Conservation (phyloP, 2,888 invertebrate species). For the Ferdinandea cuprea region DNA sequence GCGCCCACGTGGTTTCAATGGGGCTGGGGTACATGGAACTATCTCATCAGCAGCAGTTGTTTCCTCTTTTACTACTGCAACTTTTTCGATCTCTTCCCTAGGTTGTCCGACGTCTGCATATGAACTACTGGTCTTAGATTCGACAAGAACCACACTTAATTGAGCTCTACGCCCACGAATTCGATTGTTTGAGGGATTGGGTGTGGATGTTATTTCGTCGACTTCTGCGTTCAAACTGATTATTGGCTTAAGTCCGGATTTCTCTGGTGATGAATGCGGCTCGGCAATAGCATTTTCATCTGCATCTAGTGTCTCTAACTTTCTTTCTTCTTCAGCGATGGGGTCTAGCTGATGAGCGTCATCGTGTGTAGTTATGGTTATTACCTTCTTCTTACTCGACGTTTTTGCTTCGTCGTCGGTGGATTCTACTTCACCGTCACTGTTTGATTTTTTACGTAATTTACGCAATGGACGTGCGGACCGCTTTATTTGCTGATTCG, state of each 20-base stretch:
- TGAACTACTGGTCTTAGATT: not conserved
- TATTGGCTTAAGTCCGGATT: not conserved
- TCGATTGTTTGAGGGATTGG: conserved; percentile 2
- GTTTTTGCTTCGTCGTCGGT: not conserved
- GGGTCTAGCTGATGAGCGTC: conserved; percentile 3
- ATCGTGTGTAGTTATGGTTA: not conserved
- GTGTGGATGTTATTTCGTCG: conserved; percentile 26
- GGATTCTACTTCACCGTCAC: not conserved
- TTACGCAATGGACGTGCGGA: not conserved
- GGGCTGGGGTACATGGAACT: conserved; percentile 18
- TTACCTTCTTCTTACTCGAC: not conserved
- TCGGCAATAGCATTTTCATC: not conserved
- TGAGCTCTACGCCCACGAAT: conserved; percentile 33
- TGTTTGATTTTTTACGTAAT: not conserved
- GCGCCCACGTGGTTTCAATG: not conserved
- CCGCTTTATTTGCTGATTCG: not conserved
- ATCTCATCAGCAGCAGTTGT: not conserved
- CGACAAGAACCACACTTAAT: conserved; percentile 27
- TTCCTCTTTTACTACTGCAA: not conserved
- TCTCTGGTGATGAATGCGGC: not conserved
- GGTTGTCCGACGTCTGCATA: too few relatives aligned
- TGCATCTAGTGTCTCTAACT: not conserved
- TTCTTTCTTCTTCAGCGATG: conserved; percentile 26
- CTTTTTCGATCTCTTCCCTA: not conserved
- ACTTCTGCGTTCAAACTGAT: conserved; percentile 11